Base-by-base conservation (phyloP, 2,113 vertebrate genomes). In the Myiozetetes cayanensis region DNA sequence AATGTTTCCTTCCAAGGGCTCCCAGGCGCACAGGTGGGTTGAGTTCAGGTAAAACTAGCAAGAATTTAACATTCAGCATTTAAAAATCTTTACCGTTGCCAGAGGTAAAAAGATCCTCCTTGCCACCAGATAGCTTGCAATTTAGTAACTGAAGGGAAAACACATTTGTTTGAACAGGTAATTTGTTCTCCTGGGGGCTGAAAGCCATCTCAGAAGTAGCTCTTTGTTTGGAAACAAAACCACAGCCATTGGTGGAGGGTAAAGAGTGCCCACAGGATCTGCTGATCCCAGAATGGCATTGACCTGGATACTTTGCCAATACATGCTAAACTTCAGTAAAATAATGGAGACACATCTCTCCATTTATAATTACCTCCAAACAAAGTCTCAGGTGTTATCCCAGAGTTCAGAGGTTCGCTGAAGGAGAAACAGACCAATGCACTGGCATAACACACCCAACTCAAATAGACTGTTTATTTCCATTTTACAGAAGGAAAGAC, bases 201-300 rank as follows among this genome's bases (percentile, higher is more conserved):
- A 80, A 94, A 90, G 74, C n/a, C 71, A 88, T 79, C 59, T 82
- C 71, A 66, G 52, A 73, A 68, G 78, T 27, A 68, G 66, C 50
- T 70, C 86, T 84, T 90, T 75, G n/a, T 61, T 87, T 79, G n/a
- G 39, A 73, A 94, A 85, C 33, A 88, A 80, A 91, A 33, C 10
- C 14, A 22, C 33, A 52, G 50, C 5, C 47, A 44, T 27, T 8
- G 9, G 9, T 4, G 3, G 23, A 31, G 53, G 19, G 49, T 12
- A 21, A 52, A 70, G 16, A 50, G 44, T n/a, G 43, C 58, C 85
- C 53, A 47, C 4, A 1, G 58, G 44, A 82, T 7, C 30, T 50
- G 53, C 70, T 33, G 56, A 24, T 46, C 33, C 39, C 3, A 0
- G 14, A 66, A 70, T 4, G 4, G 25, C 76, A 37, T 33, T 90